Percentiles rank a stretch among this genome's conserved stretches.
Evolutionary conservation across 2,113 vertebrate species (phyloP).

Genomic region (Erythrolamprus reginae): DNA sequence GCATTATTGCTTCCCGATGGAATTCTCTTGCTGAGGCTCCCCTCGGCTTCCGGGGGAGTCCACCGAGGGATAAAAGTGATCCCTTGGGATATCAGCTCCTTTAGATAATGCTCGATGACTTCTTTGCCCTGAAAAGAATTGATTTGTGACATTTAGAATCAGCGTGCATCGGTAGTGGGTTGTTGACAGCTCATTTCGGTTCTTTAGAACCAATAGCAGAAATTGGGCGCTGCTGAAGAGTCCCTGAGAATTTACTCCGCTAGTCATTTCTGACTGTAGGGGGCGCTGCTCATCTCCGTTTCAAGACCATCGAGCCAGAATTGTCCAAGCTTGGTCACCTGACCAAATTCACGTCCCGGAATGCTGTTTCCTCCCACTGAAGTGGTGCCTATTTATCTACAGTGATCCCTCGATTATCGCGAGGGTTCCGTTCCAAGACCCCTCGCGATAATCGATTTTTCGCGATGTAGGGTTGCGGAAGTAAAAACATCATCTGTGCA

Average conservation of each 20-base stretch:
- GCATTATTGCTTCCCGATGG: accelerated
- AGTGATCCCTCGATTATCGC: no score
- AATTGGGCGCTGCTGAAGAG: no score
- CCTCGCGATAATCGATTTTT: no score
- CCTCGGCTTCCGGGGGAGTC: conserved; percentile 28
- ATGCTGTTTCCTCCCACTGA: not conserved
- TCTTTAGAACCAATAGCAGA: no score
- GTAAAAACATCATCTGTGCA: no score
- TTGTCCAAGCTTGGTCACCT: not conserved
- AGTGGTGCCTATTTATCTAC: not conserved
- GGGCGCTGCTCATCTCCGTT: no score
- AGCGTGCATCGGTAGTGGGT: no score
- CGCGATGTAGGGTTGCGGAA: no score
- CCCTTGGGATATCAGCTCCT: conserved; percentile 76
- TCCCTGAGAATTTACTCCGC: no score
- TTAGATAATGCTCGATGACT: conserved; percentile 80
- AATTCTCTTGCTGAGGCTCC: not conserved
- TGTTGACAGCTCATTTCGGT: no score
- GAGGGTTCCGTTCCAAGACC: no score
- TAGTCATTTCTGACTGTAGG: no score
- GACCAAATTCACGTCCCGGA: not conserved
- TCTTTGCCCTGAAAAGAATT: conserved; percentile 75
- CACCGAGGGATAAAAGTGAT: conserved; percentile 76
- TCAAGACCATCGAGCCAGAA: not conserved
- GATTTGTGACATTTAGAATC: not conserved